phyloP scores from a whole-genome alignment of 2,797 vertebrate genomes.

The Diplodus sargus region DNA sequence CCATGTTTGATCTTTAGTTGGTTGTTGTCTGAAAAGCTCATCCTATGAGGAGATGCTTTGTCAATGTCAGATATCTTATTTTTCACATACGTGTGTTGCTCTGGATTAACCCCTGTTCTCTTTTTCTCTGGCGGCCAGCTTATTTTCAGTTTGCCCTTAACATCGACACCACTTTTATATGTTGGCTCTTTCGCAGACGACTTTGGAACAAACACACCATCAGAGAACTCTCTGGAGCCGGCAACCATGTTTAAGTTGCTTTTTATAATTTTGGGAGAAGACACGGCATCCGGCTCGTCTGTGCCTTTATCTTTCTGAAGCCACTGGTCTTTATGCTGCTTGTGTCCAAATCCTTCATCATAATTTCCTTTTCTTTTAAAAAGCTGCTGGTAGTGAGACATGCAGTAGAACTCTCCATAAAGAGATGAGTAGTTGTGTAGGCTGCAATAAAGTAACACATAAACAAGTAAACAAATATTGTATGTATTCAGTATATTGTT shows the following conservation, averaged over 20 bases:
- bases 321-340: conserved; percentile 85
- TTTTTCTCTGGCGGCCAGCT: conserved; percentile 83
- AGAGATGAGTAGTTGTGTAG: conserved; percentile 87
- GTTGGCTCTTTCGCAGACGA: conserved; percentile 30
- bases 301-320: conserved; percentile 68
- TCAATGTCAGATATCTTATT: conserved; percentile 23
- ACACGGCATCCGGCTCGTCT: conserved; percentile 63
- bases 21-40: conserved; percentile 26
- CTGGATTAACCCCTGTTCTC: neutral
- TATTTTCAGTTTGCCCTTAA: conserved; percentile 74
- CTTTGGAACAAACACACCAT: conserved; percentile 28
- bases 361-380: conserved; percentile 85
- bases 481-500: neutral
- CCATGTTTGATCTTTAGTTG: conserved; percentile 16
- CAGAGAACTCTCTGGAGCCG: conserved; percentile 29
- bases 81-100: conserved; percentile 35
- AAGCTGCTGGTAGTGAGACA: conserved; percentile 87
- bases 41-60: conserved; percentile 31
- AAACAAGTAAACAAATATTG: conserved; percentile 14
- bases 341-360: conserved; percentile 85
- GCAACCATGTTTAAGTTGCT: conserved; percentile 16
- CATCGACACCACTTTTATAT: conserved; percentile 41
- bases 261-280: conserved; percentile 47
- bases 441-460: conserved; percentile 81
- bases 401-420: conserved; percentile 88